A percentile compares a stretch with the other conserved stretches of the same genome.
These are phyloP conservation scores for Ceyx margarethae DNA, from an alignment of 2,113 vertebrate genomes.

Conservation along the genomic window DNA sequence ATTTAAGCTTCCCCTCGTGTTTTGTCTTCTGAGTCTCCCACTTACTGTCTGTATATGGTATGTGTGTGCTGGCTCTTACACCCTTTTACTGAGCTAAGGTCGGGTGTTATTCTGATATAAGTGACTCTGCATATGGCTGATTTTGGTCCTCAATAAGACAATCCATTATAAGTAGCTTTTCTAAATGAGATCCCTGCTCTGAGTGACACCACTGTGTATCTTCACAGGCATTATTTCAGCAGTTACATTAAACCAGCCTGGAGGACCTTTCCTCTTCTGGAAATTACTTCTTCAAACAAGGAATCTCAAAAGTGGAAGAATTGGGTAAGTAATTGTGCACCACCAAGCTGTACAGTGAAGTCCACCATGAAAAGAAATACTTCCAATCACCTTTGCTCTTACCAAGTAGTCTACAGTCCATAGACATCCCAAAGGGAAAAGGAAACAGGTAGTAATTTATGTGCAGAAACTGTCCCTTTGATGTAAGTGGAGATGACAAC, in stretches of 20 bases:
- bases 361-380: not conserved
- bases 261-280: not conserved
- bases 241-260: not conserved
- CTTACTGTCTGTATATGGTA: not conserved
- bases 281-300: not conserved
- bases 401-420: not conserved
- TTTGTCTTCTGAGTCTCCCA: not conserved
- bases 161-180: not conserved
- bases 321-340: not conserved
- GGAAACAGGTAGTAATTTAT: not conserved
- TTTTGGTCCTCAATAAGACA: not conserved
- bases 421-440: accelerated
- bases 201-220: too few relatives aligned
- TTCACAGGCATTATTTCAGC: not conserved
- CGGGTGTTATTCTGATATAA: not conserved
- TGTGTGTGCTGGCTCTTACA: not conserved
- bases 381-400: not conserved
- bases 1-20: not conserved
- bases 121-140: not conserved
- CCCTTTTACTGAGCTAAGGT: not conserved
- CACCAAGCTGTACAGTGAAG: not conserved
- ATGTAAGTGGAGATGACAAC: not conserved
- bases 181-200: not conserved
- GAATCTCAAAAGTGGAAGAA: not conserved
- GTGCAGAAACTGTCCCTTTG: not conserved